phyloP scores from a whole-genome alignment of 2,797 vertebrate genomes.

The Hippoglossus hippoglossus region DNA sequence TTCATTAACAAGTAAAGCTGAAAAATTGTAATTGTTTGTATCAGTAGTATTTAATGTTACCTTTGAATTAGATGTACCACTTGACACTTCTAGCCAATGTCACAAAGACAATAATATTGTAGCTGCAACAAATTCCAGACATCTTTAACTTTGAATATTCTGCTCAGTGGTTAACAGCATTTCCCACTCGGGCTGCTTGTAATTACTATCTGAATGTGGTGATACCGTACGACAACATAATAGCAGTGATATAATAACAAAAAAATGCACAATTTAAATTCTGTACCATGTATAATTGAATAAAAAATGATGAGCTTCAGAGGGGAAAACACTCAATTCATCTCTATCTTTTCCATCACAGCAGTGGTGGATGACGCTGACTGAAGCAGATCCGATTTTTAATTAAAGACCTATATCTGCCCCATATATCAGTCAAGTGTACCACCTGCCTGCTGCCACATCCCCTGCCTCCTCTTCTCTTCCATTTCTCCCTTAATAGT shows the following conservation, averaged over 20 bases:
- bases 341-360: conserved; percentile 12
- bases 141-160: not conserved
- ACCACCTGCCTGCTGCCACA: conserved; percentile 6
- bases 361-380: conserved; percentile 8
- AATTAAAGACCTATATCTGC: conserved; percentile 34
- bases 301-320: not conserved
- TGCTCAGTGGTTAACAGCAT: not conserved
- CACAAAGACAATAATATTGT: not conserved
- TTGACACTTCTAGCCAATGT: no score
- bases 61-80: not conserved
- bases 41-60: not conserved
- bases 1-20: not conserved
- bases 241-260: not conserved
- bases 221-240: not conserved
- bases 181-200: not conserved
- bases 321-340: not conserved
- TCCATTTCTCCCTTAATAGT: not conserved
- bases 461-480: not conserved
- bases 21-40: not conserved
- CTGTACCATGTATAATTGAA: not conserved
- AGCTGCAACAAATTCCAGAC: not conserved
- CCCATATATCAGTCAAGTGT: conserved; percentile 9
- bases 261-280: not conserved
- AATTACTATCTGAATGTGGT: not conserved
- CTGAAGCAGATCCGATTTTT: conserved; percentile 15